phyloP scores from a whole-genome alignment of 2,888 invertebrate genomes.

The Spicauda simplicius region DNA sequence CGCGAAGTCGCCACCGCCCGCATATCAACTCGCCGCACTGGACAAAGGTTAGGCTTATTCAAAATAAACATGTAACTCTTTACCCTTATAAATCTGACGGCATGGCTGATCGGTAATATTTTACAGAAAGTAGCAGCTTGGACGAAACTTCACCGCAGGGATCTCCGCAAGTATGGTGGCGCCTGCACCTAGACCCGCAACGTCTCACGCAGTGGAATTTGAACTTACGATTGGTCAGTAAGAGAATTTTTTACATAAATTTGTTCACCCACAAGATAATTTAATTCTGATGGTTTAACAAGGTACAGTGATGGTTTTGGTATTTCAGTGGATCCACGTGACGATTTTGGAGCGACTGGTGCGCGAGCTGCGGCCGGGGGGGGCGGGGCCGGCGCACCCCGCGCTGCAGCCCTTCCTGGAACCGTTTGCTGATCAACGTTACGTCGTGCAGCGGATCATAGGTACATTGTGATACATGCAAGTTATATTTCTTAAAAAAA shows the following conservation, averaged over 20 bases:
- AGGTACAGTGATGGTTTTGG: neutral
- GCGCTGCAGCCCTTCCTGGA: slow-evolving; percentile 90
- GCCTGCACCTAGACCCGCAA: slow-evolving; percentile 87
- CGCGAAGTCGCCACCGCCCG: no score
- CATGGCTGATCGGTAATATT: neutral
- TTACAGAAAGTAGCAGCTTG: slow-evolving; percentile 38
- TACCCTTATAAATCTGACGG: neutral
- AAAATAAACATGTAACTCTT: no score
- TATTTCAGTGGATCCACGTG: slow-evolving; percentile 91
- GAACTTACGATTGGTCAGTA: slow-evolving; percentile 88
- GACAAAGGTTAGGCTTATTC: no score
- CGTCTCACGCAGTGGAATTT: slow-evolving; percentile 91
- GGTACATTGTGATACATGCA: slow-evolving; percentile 54
- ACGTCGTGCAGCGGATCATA: slow-evolving; percentile 91
- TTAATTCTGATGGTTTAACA: neutral
- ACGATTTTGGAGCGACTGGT: slow-evolving; percentile 92
- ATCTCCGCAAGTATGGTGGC: slow-evolving; percentile 84
- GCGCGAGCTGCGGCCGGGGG: slow-evolving; percentile 87
- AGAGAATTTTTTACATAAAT: neutral
- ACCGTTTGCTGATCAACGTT: slow-evolving; percentile 93
- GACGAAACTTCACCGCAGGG: slow-evolving; percentile 63
- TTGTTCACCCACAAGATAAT: neutral
- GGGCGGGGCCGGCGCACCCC: slow-evolving; percentile 73
- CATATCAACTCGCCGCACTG: no score
- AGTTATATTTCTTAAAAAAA: no score